These are phyloP conservation scores for Minunthozetes semirufus DNA, from an alignment of 2,888 invertebrate genomes.

Conservation along the genomic window DNA sequence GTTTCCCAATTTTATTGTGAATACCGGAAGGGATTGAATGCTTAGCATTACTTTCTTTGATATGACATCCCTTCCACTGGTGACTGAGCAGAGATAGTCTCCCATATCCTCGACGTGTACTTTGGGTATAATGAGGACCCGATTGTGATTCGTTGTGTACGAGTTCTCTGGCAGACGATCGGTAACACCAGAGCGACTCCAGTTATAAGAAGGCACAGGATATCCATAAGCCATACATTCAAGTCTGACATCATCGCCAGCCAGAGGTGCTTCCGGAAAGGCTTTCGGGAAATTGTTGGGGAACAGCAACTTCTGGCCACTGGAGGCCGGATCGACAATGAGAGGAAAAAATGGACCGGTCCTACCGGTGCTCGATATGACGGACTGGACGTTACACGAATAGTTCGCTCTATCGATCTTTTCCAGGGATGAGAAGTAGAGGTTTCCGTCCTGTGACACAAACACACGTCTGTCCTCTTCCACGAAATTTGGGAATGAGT, in stretches of 20 bases:
- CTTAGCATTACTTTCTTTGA: constrained; percentile 69
- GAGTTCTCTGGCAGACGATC: constrained; percentile 67
- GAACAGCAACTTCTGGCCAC: constrained; percentile 82
- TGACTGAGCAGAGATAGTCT: constrained; percentile 77
- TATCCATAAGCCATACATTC: constrained; percentile 96
- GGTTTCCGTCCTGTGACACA: constrained; percentile 84
- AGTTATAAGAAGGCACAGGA: constrained; percentile 85
- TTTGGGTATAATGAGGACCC: constrained; percentile 76
- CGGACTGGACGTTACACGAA: constrained; percentile 82
- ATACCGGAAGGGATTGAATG: constrained; percentile 79
- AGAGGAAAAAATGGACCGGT: constrained; percentile 83
- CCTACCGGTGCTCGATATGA: constrained; percentile 75
- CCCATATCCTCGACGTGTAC: constrained; percentile 89
- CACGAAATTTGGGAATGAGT: constrained; percentile 81
- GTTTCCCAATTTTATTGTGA: constrained; percentile 76
- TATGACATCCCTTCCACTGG: constrained; percentile 68
- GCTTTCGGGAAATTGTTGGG: constrained; percentile 92
- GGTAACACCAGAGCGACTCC: constrained; percentile 65
- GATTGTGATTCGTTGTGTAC: constrained; percentile 65
- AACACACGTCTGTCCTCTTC: constrained; percentile 87
- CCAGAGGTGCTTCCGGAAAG: constrained; percentile 84
- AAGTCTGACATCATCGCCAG: constrained; percentile 78
- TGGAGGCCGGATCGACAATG: constrained; percentile 73
- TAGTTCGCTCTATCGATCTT: constrained; percentile 81
- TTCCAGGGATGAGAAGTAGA: constrained; percentile 90